phyloP scores from a whole-genome alignment of 2,888 invertebrate genomes.

The Nebria brevicollis region DNA sequence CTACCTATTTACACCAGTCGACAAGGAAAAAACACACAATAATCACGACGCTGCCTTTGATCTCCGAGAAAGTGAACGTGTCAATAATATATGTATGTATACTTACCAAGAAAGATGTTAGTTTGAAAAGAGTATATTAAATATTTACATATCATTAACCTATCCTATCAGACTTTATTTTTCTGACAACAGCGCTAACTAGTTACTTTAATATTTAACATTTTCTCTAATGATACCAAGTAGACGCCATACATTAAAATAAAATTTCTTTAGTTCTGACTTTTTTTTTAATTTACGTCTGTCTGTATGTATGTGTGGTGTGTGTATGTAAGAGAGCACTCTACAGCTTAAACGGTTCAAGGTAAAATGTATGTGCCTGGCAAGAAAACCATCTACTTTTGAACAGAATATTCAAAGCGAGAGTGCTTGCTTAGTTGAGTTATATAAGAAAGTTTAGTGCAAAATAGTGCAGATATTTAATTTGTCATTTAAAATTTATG shows the following conservation, averaged over 20 bases:
- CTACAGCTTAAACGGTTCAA: no score
- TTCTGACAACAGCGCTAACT: background rate
- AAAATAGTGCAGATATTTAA: no score
- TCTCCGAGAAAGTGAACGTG: background rate
- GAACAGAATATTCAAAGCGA: no score
- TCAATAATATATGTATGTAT: background rate
- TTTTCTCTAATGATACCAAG: background rate
- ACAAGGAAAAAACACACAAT: constrained; percentile 3
- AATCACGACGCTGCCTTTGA: constrained; percentile 12
- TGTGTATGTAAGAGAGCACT: no score
- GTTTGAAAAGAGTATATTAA: background rate
- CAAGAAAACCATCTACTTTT: no score
- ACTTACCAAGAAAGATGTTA: constrained; percentile 10
- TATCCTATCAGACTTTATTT: background rate
- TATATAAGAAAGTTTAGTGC: no score
- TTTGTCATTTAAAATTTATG: no score
- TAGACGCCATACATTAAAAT: background rate
- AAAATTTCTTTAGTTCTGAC: no score
- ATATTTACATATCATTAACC: constrained; percentile 19
- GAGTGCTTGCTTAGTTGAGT: no score
- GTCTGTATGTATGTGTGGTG: no score
- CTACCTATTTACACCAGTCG: background rate
- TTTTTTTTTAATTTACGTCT: no score
- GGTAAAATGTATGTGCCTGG: no score
- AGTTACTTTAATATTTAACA: background rate